phyloP scores from a whole-genome alignment of 2,797 vertebrate genomes.

The Sebastes flavidus region DNA sequence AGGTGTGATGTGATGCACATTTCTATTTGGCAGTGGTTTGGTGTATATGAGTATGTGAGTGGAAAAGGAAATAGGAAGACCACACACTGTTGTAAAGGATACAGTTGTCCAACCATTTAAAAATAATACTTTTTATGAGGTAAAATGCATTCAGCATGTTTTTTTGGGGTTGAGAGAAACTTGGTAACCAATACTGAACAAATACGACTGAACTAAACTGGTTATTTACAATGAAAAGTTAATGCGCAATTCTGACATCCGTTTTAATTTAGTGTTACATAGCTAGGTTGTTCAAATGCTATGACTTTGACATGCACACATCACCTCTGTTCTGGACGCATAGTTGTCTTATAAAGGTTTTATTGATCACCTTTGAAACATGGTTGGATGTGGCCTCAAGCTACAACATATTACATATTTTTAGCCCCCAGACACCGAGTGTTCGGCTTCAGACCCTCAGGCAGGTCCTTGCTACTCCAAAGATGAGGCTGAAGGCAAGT shows the following conservation, averaged over 20 bases:
- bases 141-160: not conserved
- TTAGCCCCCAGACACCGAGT: not conserved
- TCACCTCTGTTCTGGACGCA: not conserved
- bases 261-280: not conserved
- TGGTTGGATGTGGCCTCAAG: slow-evolving; percentile 21
- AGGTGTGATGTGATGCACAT: not conserved
- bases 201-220: not conserved
- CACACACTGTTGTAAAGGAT: not conserved
- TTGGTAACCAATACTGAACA: not conserved
- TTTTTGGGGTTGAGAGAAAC: not conserved
- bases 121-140: not conserved
- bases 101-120: not conserved
- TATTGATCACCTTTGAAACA: slow-evolving; percentile 33
- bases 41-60: not conserved
- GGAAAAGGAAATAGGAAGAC: not conserved
- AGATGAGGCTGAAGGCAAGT: slow-evolving; percentile 12
- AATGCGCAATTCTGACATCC: not conserved
- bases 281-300: not conserved
- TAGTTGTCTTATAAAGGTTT: slow-evolving; percentile 12
- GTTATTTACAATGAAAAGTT: not conserved
- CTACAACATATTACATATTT: slow-evolving; percentile 17
- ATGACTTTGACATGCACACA: not conserved
- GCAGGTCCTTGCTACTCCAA: slow-evolving; percentile 18
- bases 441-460: slow-evolving; percentile 5
- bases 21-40: not conserved